These are phyloP conservation scores for Drosophila subobscura DNA, from an alignment of 1,140 invertebrate genomes.

Conservation along the genomic window DNA sequence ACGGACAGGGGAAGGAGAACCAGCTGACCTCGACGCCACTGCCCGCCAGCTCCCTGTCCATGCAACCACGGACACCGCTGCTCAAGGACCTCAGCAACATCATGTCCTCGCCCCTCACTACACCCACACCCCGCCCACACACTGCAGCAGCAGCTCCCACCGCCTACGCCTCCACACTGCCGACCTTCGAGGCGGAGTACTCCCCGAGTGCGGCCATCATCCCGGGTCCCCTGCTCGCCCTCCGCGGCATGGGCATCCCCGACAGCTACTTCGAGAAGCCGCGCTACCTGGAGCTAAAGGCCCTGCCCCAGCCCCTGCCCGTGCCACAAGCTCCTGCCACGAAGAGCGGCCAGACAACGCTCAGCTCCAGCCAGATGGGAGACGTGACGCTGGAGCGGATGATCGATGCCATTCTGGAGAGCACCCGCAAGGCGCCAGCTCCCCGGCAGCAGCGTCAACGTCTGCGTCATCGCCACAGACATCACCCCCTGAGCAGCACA, in stretches of 20 bases:
- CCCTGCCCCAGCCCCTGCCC: neutral
- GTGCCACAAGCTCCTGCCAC: neutral
- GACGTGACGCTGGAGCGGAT: constrained; percentile 79
- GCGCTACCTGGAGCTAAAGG: constrained; percentile 66
- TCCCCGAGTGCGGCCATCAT: constrained; percentile 71
- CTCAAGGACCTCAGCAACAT: constrained; percentile 77
- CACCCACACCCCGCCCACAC: constrained; percentile 16
- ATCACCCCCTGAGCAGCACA: constrained; percentile 18
- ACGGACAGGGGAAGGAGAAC: constrained; percentile 67
- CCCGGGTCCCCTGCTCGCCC: constrained; percentile 72
- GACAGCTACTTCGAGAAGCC: constrained; percentile 83
- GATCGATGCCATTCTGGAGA: constrained; percentile 82
- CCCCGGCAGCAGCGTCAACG: constrained; percentile 14
- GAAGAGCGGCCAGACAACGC: constrained; percentile 31
- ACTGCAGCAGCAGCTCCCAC: constrained; percentile 1
- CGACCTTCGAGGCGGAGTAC: constrained; percentile 74
- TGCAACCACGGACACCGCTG: constrained; percentile 35
- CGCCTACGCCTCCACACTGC: constrained; percentile 58
- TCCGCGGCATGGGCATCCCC: constrained; percentile 76
- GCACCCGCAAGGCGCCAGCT: constrained; percentile 56
- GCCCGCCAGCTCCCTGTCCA: constrained; percentile 37
- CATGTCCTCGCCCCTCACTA: constrained; percentile 38
- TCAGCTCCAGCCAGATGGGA: constrained; percentile 79
- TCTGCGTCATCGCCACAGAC: constrained; percentile 9
- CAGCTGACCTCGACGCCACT: constrained; percentile 77